Conservation (phyloP, 2,113 vertebrate species). For the Percopsis transmontana region DNA sequence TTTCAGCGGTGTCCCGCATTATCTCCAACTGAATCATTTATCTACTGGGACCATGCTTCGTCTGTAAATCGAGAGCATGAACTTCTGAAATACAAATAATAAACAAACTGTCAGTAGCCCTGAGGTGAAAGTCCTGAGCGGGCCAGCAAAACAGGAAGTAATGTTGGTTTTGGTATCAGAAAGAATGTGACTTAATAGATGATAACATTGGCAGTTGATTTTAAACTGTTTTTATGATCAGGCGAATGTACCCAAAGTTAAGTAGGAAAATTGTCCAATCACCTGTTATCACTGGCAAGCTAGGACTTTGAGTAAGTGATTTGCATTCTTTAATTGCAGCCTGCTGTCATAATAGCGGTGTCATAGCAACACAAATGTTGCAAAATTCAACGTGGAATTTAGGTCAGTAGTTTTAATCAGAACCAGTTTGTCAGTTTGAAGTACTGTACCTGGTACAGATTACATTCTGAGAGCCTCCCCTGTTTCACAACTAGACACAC, state of each 20-base stretch:
- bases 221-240: constrained; percentile 1
- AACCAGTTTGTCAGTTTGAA: background rate
- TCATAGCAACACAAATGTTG: constrained; percentile 34
- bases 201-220: background rate
- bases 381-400: background rate
- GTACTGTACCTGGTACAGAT: background rate
- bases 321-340: constrained; percentile 33
- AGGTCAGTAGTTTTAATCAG: background rate
- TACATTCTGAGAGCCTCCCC: background rate
- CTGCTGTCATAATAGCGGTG: constrained; percentile 6
- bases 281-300: constrained; percentile 14
- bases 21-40: too few species aligned
- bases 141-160: constrained; percentile 9
- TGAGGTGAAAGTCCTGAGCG: constrained; percentile 2
- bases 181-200: constrained; percentile 1
- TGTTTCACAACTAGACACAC: background rate
- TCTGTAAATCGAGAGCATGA: background rate
- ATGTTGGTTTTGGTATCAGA: background rate
- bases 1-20: background rate
- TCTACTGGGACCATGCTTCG: background rate
- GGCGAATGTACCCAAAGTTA: background rate
- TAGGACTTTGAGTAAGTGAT: constrained; percentile 23
- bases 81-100: background rate
- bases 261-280: background rate
- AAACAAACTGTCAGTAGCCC: background rate